Percentiles rank a stretch among this genome's conserved stretches.
Evolutionary conservation across 2,888 invertebrate genomes (phyloP).

Genomic region (Leptarthrus brevirostris): DNA sequence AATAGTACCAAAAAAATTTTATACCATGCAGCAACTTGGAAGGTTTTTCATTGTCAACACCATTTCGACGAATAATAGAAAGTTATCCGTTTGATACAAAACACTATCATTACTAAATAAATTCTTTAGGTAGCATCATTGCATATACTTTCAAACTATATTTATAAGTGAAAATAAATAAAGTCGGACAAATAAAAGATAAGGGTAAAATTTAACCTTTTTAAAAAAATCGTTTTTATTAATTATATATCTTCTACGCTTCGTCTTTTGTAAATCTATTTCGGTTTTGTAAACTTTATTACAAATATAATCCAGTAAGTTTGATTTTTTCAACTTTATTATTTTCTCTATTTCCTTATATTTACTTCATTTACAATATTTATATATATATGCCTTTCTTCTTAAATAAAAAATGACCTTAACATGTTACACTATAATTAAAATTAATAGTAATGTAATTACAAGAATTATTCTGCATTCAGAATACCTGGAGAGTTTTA

Average conservation of each 20-base stretch:
- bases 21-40: too few relatives aligned
- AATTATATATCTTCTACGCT: slow-evolving; percentile 32
- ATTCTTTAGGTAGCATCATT: too few relatives aligned
- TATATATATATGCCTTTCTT: slow-evolving; percentile 19
- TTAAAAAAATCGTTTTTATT: slow-evolving; percentile 43
- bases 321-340: slow-evolving; percentile 42
- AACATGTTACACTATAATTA: slow-evolving; percentile 35
- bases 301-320: slow-evolving; percentile 42
- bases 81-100: too few relatives aligned
- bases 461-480: slow-evolving; percentile 30
- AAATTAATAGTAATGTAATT: slow-evolving; percentile 38
- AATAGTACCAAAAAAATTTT: too few relatives aligned
- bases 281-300: slow-evolving; percentile 29
- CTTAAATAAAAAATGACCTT: slow-evolving; percentile 34
- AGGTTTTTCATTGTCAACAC: too few relatives aligned
- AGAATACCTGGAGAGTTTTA: slow-evolving; percentile 35
- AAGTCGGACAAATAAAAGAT: slow-evolving; percentile 13
- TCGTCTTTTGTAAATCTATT: slow-evolving; percentile 38
- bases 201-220: slow-evolving; percentile 22
- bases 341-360: slow-evolving; percentile 34
- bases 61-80: too few relatives aligned
- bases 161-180: too few relatives aligned
- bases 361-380: slow-evolving; percentile 38
- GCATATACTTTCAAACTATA: too few relatives aligned
- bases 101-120: too few relatives aligned